Conservation (phyloP, 2,888 invertebrate genomes). For the Campoplex nolae region DNA sequence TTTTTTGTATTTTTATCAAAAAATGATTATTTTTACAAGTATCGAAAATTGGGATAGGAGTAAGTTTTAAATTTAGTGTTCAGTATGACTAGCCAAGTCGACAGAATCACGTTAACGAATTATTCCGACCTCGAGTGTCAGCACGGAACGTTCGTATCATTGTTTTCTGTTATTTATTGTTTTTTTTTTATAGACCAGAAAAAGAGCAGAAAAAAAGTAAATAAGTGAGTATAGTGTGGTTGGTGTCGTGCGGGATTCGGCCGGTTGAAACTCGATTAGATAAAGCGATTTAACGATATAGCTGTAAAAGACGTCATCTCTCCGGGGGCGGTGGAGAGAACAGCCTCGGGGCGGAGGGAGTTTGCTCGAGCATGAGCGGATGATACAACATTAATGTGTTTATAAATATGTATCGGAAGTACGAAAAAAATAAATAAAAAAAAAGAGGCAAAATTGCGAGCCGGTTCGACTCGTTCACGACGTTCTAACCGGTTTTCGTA, state of each 20-base stretch:
- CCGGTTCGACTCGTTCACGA: constrained; percentile 1
- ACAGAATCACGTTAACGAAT: background rate
- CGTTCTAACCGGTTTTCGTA: constrained; percentile 15
- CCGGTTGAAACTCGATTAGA: constrained; percentile 42
- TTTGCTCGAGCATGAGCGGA: background rate
- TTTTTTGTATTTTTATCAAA: too few relatives aligned
- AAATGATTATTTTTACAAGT: too few relatives aligned
- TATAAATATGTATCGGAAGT: constrained; percentile 3
- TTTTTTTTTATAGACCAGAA: background rate
- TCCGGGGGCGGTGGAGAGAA: background rate
- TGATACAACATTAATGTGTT: background rate
- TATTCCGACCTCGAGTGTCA: background rate
- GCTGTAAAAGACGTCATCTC: constrained; percentile 13
- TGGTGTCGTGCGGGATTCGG: constrained; percentile 10
- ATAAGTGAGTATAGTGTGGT: constrained; percentile 6
- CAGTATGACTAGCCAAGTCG: too few relatives aligned
- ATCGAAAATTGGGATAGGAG: too few relatives aligned
- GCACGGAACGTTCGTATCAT: background rate
- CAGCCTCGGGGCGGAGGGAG: background rate
- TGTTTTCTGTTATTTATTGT: background rate
- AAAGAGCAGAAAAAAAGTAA: background rate
- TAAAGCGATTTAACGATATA: constrained; percentile 28
- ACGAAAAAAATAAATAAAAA: background rate
- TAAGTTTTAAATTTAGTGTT: too few relatives aligned
- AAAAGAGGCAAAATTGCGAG: background rate